These are phyloP conservation scores for Listrodromus nycthemerus DNA, from an alignment of 2,888 invertebrate genomes.

Conservation along the genomic window DNA sequence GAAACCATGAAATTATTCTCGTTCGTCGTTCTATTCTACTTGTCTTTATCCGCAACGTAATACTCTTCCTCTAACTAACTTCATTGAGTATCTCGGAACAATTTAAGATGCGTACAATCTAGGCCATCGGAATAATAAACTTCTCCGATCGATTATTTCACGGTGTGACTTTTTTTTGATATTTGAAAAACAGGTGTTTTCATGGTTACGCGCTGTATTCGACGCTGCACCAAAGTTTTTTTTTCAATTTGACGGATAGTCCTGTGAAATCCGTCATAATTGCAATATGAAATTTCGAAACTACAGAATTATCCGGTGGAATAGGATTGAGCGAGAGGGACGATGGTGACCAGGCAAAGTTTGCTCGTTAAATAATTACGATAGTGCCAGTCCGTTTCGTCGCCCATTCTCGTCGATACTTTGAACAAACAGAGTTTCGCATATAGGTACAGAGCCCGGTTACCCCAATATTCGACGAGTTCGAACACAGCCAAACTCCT, in stretches of 20 bases:
- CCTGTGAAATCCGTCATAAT: neutral
- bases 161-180: neutral
- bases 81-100: neutral
- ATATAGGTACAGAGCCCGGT: slow-evolving; percentile 27
- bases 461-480: slow-evolving; percentile 33
- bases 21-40: neutral
- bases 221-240: neutral
- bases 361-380: slow-evolving; percentile 80
- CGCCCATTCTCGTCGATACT: slow-evolving; percentile 73
- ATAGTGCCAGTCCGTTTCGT: slow-evolving; percentile 74
- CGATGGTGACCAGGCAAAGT: slow-evolving; percentile 61
- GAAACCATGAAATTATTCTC: neutral
- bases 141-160: neutral
- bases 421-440: slow-evolving; percentile 74
- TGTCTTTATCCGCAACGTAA: neutral
- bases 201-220: neutral
- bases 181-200: neutral
- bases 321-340: slow-evolving; percentile 32
- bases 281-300: slow-evolving; percentile 5
- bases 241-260: neutral
- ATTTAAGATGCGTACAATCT: neutral
- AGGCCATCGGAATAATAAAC: neutral
- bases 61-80: neutral
- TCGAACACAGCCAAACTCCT: slow-evolving; percentile 49
- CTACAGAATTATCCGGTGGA: slow-evolving; percentile 18